Evolutionary conservation across 1,140 invertebrate species (phyloP).

Genomic region (Orussus abietinus): DNA sequence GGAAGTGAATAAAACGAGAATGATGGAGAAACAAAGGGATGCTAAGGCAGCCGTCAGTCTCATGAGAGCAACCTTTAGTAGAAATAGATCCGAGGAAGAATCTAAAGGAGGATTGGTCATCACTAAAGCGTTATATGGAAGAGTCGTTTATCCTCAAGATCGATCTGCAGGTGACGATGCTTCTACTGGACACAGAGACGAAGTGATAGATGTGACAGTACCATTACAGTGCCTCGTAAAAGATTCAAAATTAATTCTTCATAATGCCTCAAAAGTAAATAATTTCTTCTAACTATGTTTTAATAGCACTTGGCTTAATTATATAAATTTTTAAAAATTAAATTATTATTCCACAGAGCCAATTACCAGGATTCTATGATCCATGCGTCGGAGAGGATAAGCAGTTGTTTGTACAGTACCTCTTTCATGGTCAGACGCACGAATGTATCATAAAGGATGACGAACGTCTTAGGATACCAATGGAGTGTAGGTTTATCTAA

Average conservation of each 20-base stretch:
- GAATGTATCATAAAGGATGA: conserved; percentile 76
- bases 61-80: conserved; percentile 79
- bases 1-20: conserved; percentile 68
- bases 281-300: conserved; percentile 6
- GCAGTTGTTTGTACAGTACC: conserved; percentile 80
- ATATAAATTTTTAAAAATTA: conserved; percentile 17
- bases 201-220: conserved; percentile 88
- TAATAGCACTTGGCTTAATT: conserved; percentile 11
- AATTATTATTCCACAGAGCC: conserved; percentile 65
- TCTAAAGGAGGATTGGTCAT: conserved; percentile 80
- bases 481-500: conserved; percentile 54
- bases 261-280: conserved; percentile 81
- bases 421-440: conserved; percentile 75
- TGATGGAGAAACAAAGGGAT: conserved; percentile 76
- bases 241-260: conserved; percentile 81
- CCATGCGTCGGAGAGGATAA: conserved; percentile 93
- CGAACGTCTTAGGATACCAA: conserved; percentile 74
- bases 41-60: conserved; percentile 81
- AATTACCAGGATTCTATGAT: conserved; percentile 95
- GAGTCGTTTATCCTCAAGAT: conserved; percentile 53
- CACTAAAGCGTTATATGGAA: conserved; percentile 78
- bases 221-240: conserved; percentile 91
- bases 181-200: conserved; percentile 42
- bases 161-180: conserved; percentile 30
- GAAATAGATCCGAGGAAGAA: conserved; percentile 74